Evolutionary conservation across 2,888 invertebrate species (phyloP), one percentile per base, ranked within the genome.

Genomic region (Amphimallon solstitiale): DNA sequence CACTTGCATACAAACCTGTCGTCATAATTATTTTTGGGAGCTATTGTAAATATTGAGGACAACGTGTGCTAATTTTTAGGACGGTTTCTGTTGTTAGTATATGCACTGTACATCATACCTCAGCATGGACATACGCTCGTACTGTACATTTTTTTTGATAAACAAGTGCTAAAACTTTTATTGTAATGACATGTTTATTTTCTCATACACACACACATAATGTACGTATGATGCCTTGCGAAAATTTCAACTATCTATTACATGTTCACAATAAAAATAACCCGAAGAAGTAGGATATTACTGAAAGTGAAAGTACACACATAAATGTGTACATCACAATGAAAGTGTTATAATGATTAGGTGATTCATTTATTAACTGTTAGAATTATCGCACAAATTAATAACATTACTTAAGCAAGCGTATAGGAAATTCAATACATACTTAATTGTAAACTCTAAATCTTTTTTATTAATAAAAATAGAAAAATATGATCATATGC

Each of bases 181-280:
- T 45, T 43, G 17, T 43, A 15, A 19, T 17, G 6, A 10, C 19
- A 19, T 45, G 6, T 15, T 10, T 17, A 9, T 7, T 17, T 15
- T 9, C 9, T 14, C 9, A 43, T 43, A 15, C 15, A 9, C 15
- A 45, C 19, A 34, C 34, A 34, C 5, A 34, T 34, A 34, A 40
- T 40, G 40, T n/a, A n/a, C n/a, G n/a, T n/a, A n/a, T n/a, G n/a
- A 29, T 29, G 29, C 9, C 29, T 29, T 29, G 9, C 10, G 51
- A 35, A 51, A 14, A 35, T 14, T 51, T 34, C 6, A 15, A 15
- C 43, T 10, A 10, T 34, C 43, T 34, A 17, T 23, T 14, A 43
- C 17, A 29, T 59, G 43, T 59, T 59, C 43, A 43, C 43, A 52
- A 7, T 35, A 23, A 59, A 59, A 59, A 59, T 59, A 2, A 54